A percentile compares a stretch with the other conserved stretches of the same genome.
These are phyloP conservation scores for Phalera bucephala DNA, from an alignment of 2,888 invertebrate genomes.

Conservation along the genomic window DNA sequence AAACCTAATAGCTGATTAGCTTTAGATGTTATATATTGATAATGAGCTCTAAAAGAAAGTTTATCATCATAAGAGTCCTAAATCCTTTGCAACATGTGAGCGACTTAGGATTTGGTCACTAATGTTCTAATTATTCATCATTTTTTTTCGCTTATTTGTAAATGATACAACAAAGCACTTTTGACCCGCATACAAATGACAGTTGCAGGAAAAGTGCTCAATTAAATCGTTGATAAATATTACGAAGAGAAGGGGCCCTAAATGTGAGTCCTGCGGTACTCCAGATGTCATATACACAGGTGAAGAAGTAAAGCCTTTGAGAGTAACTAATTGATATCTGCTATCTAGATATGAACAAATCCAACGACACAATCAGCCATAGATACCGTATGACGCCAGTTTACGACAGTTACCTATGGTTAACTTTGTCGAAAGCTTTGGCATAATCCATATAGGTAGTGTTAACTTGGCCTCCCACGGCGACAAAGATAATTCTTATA, in stretches of 20 bases:
- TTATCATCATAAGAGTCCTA: constrained; percentile 3
- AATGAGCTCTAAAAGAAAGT: constrained; percentile 3
- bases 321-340: constrained; percentile 5
- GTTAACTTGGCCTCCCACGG: constrained; percentile 7
- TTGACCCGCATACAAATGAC: constrained; percentile 17
- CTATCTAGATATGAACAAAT: constrained; percentile 8
- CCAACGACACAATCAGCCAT: constrained; percentile 10
- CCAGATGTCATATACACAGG: constrained; percentile 7
- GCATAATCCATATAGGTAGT: constrained; percentile 8
- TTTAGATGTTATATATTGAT: not conserved
- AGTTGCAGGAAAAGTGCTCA: not conserved
- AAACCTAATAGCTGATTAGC: constrained; percentile 3
- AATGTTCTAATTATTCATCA: not conserved
- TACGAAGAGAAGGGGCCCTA: constrained; percentile 16
- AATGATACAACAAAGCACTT: constrained; percentile 7
- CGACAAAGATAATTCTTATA: constrained; percentile 7
- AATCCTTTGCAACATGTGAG: not conserved
- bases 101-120: not conserved
- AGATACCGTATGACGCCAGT: constrained; percentile 9
- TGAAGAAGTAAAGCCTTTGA: constrained; percentile 6
- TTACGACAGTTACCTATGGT: constrained; percentile 5
- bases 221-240: constrained; percentile 13
- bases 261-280: constrained; percentile 16
- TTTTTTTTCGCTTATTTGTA: constrained; percentile 4
- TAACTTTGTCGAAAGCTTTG: constrained; percentile 17